phyloP scores from a whole-genome alignment of 2,113 vertebrate species.

The Poeciliopsis prolifica region DNA sequence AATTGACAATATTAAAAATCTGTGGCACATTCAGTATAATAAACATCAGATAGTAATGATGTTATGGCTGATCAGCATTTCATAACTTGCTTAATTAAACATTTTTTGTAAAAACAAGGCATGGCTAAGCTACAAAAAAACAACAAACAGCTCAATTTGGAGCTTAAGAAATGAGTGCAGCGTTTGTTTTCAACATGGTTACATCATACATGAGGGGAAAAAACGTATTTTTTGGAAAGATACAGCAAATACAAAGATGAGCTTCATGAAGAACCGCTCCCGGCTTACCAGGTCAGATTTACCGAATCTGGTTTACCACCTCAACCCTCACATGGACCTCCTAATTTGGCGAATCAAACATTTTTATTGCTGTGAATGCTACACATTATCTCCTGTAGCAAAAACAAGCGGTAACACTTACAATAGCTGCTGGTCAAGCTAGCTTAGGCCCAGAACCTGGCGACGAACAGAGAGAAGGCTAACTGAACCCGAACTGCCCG shows the following conservation, averaged over 20 bases:
- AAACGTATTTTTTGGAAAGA: neutral
- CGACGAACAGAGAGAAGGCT: conserved; percentile 10
- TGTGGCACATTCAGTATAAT: neutral
- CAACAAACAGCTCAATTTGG: too few relatives aligned
- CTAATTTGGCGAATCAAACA: neutral
- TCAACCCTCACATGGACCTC: neutral
- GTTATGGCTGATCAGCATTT: neutral
- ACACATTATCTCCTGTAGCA: conserved; percentile 13
- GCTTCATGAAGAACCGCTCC: neutral
- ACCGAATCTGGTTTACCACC: too few relatives aligned
- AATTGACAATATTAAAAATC: neutral
- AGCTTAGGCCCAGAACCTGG: conserved; percentile 60
- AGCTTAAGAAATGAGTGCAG: neutral
- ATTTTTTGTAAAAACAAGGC: too few relatives aligned
- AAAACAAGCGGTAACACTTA: conserved; percentile 26
- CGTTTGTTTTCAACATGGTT: neutral
- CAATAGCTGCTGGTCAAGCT: conserved; percentile 38
- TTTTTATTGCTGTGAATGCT: neutral
- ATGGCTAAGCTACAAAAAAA: too few relatives aligned
- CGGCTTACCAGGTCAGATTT: neutral
- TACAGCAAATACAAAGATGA: neutral
- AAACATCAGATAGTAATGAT: neutral
- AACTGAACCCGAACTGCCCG: neutral
- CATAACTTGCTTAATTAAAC: neutral
- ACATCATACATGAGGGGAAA: neutral